Evolutionary conservation across 1,140 invertebrate species (phyloP), one percentile per base, ranked within the genome.

Genomic region (Diorhabda carinulata): DNA sequence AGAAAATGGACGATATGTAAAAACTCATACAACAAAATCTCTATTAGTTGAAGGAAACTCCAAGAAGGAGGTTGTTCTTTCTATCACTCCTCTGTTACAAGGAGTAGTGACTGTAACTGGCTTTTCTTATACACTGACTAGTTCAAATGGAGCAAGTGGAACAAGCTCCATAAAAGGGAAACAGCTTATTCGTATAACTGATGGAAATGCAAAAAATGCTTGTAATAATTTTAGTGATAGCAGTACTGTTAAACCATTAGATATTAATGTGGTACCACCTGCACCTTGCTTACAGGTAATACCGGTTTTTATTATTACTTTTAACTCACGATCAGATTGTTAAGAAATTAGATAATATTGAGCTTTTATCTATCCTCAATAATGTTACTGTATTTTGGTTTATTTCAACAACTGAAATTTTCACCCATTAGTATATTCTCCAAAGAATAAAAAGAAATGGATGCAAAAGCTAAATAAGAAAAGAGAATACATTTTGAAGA

Each of bases 201-300:
- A 77, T 57, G 83, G 77, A 47, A 85, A 72, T 71, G 71, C 81
- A 57, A 84, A 81, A 70, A 81, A 83, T 69, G 61, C 40, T 41
- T 42, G 44, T 56, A 67, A 45, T 59, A 57, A 10, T 42, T 45
- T 10, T 41, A 45, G 5, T 5, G 57, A 41, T 41, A 62, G 64
- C 43, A 67, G 10, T 62, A 65, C 57, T 52, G 64, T 3, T 25
- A 72, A 81, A 79, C 81, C 43, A 78, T 78, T 92, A 25, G 83
- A 86, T 67, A 88, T 92, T 68, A 86, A 85, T 72, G 82, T 92
- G 58, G 86, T 89, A 43, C 86, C 89, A 3, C 84, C 86, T 66
- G 84, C 88, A n/a, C 91, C 92, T 2, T 89, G 89, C 77, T 82
- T 93, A 75, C 88, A 91, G 82, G 91, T 92, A 80, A 70, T 25